A percentile compares a stretch with the other conserved stretches of the same genome.
phyloP scores from a whole-genome alignment of 1,140 invertebrate species.

The Pogonognathellus flavescens region DNA sequence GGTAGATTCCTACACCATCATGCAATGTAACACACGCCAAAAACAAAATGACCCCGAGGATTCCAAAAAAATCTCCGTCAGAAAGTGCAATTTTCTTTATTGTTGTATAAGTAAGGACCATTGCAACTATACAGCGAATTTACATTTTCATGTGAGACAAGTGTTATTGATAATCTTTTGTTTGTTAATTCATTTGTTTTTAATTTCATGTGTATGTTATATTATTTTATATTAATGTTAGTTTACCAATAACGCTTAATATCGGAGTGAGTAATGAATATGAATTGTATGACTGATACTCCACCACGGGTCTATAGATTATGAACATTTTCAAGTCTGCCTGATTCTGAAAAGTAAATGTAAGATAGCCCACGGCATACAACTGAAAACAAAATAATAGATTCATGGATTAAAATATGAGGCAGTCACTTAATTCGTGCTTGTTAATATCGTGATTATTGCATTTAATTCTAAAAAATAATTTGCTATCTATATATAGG shows the following conservation, averaged over 20 bases:
- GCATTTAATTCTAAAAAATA: no score
- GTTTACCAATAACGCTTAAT: background rate
- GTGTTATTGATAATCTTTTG: no score
- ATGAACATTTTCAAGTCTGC: background rate
- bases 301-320: background rate
- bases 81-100: background rate
- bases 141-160: no score
- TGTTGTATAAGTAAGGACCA: background rate
- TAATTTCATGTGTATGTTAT: no score
- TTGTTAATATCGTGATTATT: no score
- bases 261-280: background rate
- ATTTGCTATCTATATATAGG: no score
- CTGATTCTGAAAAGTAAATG: background rate
- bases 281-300: background rate
- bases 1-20: background rate
- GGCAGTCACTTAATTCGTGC: no score
- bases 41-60: background rate
- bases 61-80: conserved; percentile 12
- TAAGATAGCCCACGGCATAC: background rate
- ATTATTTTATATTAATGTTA: background rate
- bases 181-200: no score
- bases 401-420: background rate
- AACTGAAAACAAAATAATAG: background rate
- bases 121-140: background rate
- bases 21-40: background rate